Evolutionary conservation across 2,888 invertebrate species (phyloP), one percentile per base, ranked within the genome.

Genomic region (Euphydryas editha): DNA sequence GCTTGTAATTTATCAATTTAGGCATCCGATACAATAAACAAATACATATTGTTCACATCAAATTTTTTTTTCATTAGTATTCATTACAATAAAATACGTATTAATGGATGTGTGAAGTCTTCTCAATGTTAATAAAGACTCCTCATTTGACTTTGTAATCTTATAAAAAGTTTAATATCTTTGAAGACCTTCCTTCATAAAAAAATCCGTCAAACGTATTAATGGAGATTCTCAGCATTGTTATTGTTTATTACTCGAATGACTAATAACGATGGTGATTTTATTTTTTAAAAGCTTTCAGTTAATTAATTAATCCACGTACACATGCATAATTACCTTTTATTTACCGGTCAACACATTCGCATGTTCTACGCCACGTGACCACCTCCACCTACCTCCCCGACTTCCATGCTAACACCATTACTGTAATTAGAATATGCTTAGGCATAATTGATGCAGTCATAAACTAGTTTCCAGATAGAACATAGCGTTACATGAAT

Each of bases 341-440:
- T 73, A 71, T 71, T 70, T 71, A 72, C 65, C 68, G 76, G 75
- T 73, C 74, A 71, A 69, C 74, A 77, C 77, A 80, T 80, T 76
- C 81, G 79, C 85, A 88, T 87, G 80, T 87, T 86, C 81, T 89
- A 77, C 81, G 76, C 81, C 88, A 90, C 74, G 72, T 67, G 39
- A 56, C 67, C 21, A 30, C 81, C 77, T 83, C 81, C 81, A 85
- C 87, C 84, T 78, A 67, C 77, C 75, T 75, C 80, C 85, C 82
- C 84, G 54, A 82, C 86, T 87, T 85, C 79, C 79, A 72, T 75
- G 81, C 86, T 88, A 88, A 90, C 87, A 82, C 89, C 88, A 90
- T 92, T 91, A 90, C 85, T 80, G 88, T 91, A 91, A 92, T 91
- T 90, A 91, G 90, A 89, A 90, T 90, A 90, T 90, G 90, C 89